A percentile compares a stretch with the other conserved stretches of the same genome.
These are phyloP conservation scores for Cryptotis parvus DNA, from an alignment of 2,113 vertebrate genomes.

Conservation along the genomic window DNA sequence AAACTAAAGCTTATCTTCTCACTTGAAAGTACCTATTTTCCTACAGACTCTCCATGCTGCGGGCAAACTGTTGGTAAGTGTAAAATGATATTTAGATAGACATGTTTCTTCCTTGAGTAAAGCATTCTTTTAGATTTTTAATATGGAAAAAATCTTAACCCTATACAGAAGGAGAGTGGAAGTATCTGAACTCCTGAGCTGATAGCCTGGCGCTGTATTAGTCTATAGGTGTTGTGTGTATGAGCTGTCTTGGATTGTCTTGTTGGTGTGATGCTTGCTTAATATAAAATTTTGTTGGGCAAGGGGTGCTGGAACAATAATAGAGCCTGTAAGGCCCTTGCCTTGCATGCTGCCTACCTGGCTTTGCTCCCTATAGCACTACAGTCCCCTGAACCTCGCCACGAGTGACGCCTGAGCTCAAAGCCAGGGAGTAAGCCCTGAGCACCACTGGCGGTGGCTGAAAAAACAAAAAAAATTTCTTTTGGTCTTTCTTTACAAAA, in stretches of 20 bases:
- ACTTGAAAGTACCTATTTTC: neutral
- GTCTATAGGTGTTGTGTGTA: conserved; percentile 27
- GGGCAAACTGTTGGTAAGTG: conserved; percentile 42
- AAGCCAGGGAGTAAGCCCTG: no score
- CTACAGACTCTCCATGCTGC: neutral
- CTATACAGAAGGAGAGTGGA: conserved; percentile 21
- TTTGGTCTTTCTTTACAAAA: neutral
- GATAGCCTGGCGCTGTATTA: neutral
- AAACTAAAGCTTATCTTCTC: neutral
- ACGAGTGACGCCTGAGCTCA: no score
- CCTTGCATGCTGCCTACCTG: no score
- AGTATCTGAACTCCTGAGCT: neutral
- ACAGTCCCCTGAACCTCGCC: no score
- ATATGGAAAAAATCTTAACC: conserved; percentile 15
- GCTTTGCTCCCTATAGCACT: no score
- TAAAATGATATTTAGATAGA: conserved; percentile 38
- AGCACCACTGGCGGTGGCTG: no score
- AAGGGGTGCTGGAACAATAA: no score
- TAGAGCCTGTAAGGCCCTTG: no score
- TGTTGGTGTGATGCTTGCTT: conserved; percentile 34
- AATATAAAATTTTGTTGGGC: neutral
- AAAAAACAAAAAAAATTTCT: neutral
- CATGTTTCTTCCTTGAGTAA: conserved; percentile 31
- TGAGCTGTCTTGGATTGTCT: conserved; percentile 40
- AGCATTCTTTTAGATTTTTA: conserved; percentile 14